phyloP scores from a whole-genome alignment of 1,140 invertebrate genomes.

The Atta colombica region DNA sequence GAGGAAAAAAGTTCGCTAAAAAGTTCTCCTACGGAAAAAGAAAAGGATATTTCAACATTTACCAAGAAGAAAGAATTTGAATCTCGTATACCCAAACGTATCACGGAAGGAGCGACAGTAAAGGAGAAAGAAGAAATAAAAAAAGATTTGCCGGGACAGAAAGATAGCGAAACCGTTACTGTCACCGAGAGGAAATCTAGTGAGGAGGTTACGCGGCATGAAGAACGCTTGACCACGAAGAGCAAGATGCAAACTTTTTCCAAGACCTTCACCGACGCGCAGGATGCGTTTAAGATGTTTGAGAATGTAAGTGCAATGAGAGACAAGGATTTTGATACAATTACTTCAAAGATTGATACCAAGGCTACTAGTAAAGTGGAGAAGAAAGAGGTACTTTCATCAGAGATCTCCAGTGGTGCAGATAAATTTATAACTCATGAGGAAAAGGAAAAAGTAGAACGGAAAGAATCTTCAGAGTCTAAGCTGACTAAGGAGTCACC shows the following conservation, averaged over 20 bases:
- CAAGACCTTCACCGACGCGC: slow-evolving; percentile 74
- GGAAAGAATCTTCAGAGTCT: slow-evolving; percentile 78
- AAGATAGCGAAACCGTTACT: slow-evolving; percentile 68
- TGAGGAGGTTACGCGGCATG: slow-evolving; percentile 77
- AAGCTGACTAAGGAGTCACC: slow-evolving; percentile 78
- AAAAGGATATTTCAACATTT: slow-evolving; percentile 1
- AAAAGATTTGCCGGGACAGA: slow-evolving; percentile 61
- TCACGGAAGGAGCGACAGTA: slow-evolving; percentile 44
- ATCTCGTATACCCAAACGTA: slow-evolving; percentile 81
- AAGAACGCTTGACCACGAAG: slow-evolving; percentile 75
- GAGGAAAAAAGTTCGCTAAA: slow-evolving; percentile 5
- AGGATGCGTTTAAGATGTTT: slow-evolving; percentile 75
- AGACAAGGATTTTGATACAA: slow-evolving; percentile 64
- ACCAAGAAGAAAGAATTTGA: slow-evolving; percentile 79
- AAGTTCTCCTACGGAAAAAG: not conserved
- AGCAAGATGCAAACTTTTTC: slow-evolving; percentile 76
- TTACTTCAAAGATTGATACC: slow-evolving; percentile 81
- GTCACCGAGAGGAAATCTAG: slow-evolving; percentile 79
- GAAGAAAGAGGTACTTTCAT: slow-evolving; percentile 80
- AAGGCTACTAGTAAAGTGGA: slow-evolving; percentile 76
- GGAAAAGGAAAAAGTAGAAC: slow-evolving; percentile 78
- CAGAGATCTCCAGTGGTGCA: slow-evolving; percentile 77
- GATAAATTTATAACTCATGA: slow-evolving; percentile 80
- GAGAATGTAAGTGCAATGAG: slow-evolving; percentile 70
- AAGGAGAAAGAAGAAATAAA: slow-evolving; percentile 57